These are phyloP conservation scores for Drosophila quinaria DNA, from an alignment of 2,888 invertebrate species.

Conservation along the genomic window DNA sequence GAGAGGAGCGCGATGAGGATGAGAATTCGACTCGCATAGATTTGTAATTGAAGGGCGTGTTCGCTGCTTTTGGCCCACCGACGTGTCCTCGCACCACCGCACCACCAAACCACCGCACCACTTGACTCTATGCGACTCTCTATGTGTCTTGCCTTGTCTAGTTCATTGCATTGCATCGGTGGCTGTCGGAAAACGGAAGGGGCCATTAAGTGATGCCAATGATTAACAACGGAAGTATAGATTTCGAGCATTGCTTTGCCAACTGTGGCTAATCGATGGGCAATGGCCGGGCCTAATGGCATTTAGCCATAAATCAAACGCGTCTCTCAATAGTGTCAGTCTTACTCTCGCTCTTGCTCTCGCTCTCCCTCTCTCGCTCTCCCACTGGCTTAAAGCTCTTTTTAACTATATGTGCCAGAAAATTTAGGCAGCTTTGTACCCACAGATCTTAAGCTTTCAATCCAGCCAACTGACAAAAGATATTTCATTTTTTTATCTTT, in stretches of 20 bases:
- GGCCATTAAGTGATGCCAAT: slow-evolving; percentile 85
- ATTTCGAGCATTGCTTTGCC: slow-evolving; percentile 68
- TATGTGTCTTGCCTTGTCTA: slow-evolving; percentile 39
- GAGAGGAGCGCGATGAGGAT: slow-evolving; percentile 22
- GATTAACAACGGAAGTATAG: slow-evolving; percentile 85
- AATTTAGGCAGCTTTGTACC: neutral
- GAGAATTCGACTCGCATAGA: slow-evolving; percentile 69
- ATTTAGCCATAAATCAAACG: slow-evolving; percentile 74
- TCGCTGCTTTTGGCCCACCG: slow-evolving; percentile 41
- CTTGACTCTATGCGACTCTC: slow-evolving; percentile 4
- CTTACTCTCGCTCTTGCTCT: neutral
- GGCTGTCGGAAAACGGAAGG: slow-evolving; percentile 77
- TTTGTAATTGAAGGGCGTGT: slow-evolving; percentile 85
- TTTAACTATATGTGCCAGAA: neutral
- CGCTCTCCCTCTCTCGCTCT: neutral
- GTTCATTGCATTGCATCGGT: slow-evolving; percentile 57
- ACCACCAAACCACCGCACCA: neutral
- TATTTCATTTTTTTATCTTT: too few relatives aligned
- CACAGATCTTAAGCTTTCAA: too few relatives aligned
- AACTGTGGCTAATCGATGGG: slow-evolving; percentile 76
- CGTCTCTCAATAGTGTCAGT: slow-evolving; percentile 40
- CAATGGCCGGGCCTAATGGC: slow-evolving; percentile 66
- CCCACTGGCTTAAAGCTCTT: too few relatives aligned
- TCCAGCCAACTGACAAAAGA: too few relatives aligned
- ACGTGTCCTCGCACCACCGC: too few relatives aligned